A percentile compares a stretch with the other conserved stretches of the same genome.
phyloP scores from a whole-genome alignment of 2,113 vertebrate species.

The Spermophilus dauricus region DNA sequence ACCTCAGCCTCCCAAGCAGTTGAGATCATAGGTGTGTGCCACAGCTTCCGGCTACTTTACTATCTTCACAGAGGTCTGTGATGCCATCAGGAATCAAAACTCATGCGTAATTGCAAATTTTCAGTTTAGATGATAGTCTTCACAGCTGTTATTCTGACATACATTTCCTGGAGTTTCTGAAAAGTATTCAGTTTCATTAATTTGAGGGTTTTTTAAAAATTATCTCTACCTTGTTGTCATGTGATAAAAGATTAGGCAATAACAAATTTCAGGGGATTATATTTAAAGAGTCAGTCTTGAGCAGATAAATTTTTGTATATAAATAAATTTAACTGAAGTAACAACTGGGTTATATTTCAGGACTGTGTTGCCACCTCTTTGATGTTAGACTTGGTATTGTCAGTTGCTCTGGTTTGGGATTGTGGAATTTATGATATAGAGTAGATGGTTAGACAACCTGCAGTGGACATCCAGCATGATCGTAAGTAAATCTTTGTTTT shows the following conservation, averaged over 20 bases:
- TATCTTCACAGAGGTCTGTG: background rate
- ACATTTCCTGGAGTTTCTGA: background rate
- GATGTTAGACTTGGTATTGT: background rate
- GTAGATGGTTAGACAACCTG: background rate
- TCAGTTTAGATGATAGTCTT: background rate
- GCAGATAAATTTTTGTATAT: background rate
- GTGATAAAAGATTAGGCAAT: background rate
- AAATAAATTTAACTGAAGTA: background rate
- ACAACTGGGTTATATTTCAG: no score
- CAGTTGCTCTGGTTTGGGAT: background rate
- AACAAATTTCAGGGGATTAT: background rate
- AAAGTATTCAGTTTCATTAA: background rate
- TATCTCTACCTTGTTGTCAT: background rate
- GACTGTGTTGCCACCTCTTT: no score
- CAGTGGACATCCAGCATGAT: background rate
- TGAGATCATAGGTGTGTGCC: no score
- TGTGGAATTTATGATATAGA: background rate
- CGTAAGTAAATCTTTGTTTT: background rate
- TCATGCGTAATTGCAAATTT: background rate
- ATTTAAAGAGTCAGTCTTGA: background rate
- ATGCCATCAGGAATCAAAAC: background rate
- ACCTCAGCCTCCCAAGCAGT: no score
- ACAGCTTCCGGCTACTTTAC: no score
- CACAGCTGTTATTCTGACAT: background rate
- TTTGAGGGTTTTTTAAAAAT: background rate